These are phyloP conservation scores for Gallinago paraguaiae DNA, from an alignment of 2,113 vertebrate species.

Conservation along the genomic window DNA sequence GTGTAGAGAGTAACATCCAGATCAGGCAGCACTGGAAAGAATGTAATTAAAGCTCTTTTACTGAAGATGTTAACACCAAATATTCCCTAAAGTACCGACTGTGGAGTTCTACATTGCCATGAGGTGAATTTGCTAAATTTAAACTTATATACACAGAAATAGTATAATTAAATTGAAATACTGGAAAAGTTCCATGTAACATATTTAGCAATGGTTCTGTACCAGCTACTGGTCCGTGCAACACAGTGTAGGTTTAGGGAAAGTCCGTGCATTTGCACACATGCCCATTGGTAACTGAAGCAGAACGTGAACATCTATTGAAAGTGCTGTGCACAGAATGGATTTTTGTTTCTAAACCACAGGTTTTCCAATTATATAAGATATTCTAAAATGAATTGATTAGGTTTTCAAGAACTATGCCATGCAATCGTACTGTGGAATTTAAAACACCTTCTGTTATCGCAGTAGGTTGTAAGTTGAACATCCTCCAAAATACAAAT, in stretches of 20 bases:
- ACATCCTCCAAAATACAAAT: accelerated
- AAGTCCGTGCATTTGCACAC: background rate
- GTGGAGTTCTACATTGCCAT: background rate
- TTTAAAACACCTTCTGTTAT: background rate
- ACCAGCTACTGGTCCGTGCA: background rate
- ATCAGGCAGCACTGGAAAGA: background rate
- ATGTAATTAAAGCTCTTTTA: slow-evolving; percentile 33
- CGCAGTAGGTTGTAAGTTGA: background rate
- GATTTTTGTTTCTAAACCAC: background rate
- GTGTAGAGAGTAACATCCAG: background rate
- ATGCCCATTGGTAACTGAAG: background rate
- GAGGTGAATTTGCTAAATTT: background rate
- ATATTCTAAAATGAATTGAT: background rate
- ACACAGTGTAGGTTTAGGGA: background rate
- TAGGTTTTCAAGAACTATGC: background rate
- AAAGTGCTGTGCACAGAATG: background rate
- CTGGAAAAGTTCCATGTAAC: slow-evolving; percentile 18
- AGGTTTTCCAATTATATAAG: background rate
- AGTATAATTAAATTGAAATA: slow-evolving; percentile 18
- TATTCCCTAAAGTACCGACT: slow-evolving; percentile 46
- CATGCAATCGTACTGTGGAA: background rate
- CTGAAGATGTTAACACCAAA: background rate
- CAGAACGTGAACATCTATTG: background rate
- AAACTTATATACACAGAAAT: background rate
- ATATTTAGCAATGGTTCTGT: slow-evolving; percentile 19